A percentile compares a stretch with the other conserved stretches of the same genome.
Evolutionary conservation across 1,140 invertebrate species (phyloP).

Genomic region (Pseudachorutes palmiensis): DNA sequence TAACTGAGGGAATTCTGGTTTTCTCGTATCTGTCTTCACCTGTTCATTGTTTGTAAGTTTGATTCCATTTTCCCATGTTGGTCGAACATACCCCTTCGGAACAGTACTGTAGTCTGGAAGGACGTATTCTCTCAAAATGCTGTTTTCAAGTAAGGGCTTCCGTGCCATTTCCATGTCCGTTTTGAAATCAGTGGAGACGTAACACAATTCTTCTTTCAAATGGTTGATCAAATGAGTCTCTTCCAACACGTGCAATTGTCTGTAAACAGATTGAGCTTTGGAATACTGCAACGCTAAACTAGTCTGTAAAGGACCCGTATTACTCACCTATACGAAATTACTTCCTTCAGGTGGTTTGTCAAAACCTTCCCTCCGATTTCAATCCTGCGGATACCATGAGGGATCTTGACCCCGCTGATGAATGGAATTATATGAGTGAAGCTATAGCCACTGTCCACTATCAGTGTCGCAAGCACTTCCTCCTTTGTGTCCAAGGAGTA

Average conservation of each 20-base stretch:
- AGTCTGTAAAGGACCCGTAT: background rate
- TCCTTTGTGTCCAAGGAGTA: slow-evolving; percentile 44
- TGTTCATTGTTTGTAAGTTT: slow-evolving; percentile 55
- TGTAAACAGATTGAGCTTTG: slow-evolving; percentile 30
- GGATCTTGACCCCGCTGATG: slow-evolving; percentile 76
- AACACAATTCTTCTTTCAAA: slow-evolving; percentile 95
- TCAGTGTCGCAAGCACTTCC: slow-evolving; percentile 60
- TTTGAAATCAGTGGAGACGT: slow-evolving; percentile 79
- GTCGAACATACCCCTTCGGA: slow-evolving; percentile 65
- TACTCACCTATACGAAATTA: slow-evolving; percentile 72
- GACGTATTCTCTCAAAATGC: slow-evolving; percentile 80
- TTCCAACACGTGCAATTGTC: slow-evolving; percentile 96
- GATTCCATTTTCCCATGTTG: slow-evolving; percentile 49
- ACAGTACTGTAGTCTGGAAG: slow-evolving; percentile 88
- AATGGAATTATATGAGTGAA: slow-evolving; percentile 93
- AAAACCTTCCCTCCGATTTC: slow-evolving; percentile 94
- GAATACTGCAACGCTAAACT: background rate
- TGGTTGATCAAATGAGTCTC: slow-evolving; percentile 99
- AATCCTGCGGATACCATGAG: slow-evolving; percentile 68
- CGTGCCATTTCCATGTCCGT: slow-evolving; percentile 71
- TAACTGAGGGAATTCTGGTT: background rate
- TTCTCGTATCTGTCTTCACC: slow-evolving; percentile 40
- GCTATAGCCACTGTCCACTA: slow-evolving; percentile 91
- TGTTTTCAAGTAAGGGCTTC: slow-evolving; percentile 53
- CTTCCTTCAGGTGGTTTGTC: slow-evolving; percentile 97